phyloP scores from a whole-genome alignment of 2,888 invertebrate species.

The Eurytoma californica region DNA sequence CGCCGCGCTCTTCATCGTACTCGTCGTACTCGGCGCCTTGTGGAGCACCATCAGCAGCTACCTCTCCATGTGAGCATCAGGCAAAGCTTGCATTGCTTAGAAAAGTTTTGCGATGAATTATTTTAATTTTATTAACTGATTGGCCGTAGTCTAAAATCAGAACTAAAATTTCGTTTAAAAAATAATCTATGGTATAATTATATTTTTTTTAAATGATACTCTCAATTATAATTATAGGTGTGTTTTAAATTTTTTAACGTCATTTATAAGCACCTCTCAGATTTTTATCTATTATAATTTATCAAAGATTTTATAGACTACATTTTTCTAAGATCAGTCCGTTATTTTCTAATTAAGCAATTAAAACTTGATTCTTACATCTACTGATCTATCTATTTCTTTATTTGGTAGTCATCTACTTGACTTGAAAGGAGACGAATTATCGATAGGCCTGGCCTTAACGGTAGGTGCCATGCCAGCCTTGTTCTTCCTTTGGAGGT shows the following conservation, averaged over 20 bases:
- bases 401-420: conserved; percentile 78
- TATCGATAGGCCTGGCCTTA: conserved; percentile 81
- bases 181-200: not conserved
- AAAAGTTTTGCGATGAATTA: not conserved
- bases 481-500: conserved; percentile 84
- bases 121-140: too few relatives aligned
- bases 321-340: too few relatives aligned
- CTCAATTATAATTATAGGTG: too few relatives aligned
- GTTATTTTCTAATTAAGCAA: not conserved
- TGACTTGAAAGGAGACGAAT: conserved; percentile 77
- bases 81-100: too few relatives aligned
- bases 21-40: conserved; percentile 84
- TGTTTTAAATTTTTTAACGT: too few relatives aligned
- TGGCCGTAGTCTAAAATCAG: too few relatives aligned
- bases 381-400: conserved; percentile 11
- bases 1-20: conserved; percentile 81
- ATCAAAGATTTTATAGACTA: too few relatives aligned
- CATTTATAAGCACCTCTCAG: too few relatives aligned
- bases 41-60: conserved; percentile 90
- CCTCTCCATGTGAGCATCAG: conserved; percentile 80
- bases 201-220: too few relatives aligned
- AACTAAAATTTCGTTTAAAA: not conserved
- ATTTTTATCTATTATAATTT: too few relatives aligned
- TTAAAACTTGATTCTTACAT: not conserved
- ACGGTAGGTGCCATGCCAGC: conserved; percentile 84